Percentiles rank a stretch among this genome's conserved stretches.
These are phyloP conservation scores for Whitmania pigra DNA, from an alignment of 1,140 invertebrate species.

Conservation along the genomic window DNA sequence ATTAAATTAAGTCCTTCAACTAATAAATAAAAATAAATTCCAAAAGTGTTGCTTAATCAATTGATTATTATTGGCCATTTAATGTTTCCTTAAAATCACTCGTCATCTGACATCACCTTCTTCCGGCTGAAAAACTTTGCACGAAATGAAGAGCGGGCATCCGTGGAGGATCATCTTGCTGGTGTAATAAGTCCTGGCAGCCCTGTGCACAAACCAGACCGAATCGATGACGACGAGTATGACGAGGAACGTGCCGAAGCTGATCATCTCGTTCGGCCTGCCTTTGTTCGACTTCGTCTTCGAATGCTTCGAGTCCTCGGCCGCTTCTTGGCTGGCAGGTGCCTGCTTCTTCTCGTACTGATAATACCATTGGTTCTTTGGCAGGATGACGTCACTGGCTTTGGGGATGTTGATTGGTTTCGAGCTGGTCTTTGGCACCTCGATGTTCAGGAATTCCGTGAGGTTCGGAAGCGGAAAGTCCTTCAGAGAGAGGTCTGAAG, in stretches of 20 bases:
- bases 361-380: slow-evolving; percentile 25
- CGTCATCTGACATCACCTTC: no score
- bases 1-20: no score
- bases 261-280: slow-evolving; percentile 16
- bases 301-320: neutral
- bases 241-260: slow-evolving; percentile 18
- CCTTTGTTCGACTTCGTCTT: neutral
- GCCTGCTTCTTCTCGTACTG: slow-evolving; percentile 21
- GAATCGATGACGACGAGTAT: slow-evolving; percentile 23
- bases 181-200: slow-evolving; percentile 22
- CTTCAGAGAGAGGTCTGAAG: slow-evolving; percentile 25
- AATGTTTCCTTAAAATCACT: no score
- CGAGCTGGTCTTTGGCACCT: slow-evolving; percentile 17
- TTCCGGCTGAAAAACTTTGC: slow-evolving; percentile 13
- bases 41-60: no score
- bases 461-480: slow-evolving; percentile 25
- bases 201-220: slow-evolving; percentile 24
- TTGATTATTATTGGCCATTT: no score
- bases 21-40: no score
- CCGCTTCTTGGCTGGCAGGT: neutral
- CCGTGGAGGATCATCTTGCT: slow-evolving; percentile 25
- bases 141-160: slow-evolving; percentile 22
- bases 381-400: slow-evolving; percentile 19
- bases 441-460: slow-evolving; percentile 24
- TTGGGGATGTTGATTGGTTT: slow-evolving; percentile 15